Evolutionary conservation across 37 sponge, comb jelly and placozoan species (phyloP).

Genomic region (Geodia barretti): DNA sequence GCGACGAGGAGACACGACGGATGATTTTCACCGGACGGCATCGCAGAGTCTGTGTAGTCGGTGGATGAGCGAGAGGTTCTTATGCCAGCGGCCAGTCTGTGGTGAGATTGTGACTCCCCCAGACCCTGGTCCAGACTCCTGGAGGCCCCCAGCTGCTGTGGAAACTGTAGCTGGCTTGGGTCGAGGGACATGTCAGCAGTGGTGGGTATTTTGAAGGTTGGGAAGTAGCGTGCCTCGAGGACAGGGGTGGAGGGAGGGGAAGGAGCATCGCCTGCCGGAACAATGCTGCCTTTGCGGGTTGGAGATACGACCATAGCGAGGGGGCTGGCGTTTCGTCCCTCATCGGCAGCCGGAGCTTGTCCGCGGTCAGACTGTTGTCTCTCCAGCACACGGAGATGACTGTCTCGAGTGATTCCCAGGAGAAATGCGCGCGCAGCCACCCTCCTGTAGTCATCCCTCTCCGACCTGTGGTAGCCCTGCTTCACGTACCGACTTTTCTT

Average conservation of each 20-base stretch:
- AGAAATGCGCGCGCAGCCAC: constrained; percentile 70
- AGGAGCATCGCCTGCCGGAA: not conserved
- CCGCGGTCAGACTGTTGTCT: not conserved
- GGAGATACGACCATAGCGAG: not conserved
- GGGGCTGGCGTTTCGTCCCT: not conserved
- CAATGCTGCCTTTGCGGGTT: not conserved
- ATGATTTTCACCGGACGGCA: not conserved
- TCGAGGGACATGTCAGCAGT: not conserved
- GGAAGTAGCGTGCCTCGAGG: not conserved
- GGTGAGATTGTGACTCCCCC: not conserved
- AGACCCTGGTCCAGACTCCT: not conserved
- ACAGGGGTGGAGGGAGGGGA: not conserved
- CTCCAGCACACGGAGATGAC: not conserved
- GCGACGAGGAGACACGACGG: not conserved
- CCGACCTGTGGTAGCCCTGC: constrained; percentile 47
- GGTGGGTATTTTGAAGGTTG: not conserved
- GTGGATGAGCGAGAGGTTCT: not conserved
- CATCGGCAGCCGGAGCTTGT: not conserved
- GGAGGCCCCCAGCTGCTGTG: not conserved
- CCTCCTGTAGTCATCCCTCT: constrained; percentile 72
- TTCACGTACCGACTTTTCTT: constrained; percentile 29
- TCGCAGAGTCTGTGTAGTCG: not conserved
- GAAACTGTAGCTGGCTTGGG: not conserved
- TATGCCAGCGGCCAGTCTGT: not conserved
- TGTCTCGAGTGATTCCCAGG: constrained; percentile 63